Percentiles rank a stretch among this genome's conserved stretches.
These are phyloP conservation scores for Pseudomyrmex flavicornis DNA, from an alignment of 1,140 invertebrate species.

Conservation along the genomic window DNA sequence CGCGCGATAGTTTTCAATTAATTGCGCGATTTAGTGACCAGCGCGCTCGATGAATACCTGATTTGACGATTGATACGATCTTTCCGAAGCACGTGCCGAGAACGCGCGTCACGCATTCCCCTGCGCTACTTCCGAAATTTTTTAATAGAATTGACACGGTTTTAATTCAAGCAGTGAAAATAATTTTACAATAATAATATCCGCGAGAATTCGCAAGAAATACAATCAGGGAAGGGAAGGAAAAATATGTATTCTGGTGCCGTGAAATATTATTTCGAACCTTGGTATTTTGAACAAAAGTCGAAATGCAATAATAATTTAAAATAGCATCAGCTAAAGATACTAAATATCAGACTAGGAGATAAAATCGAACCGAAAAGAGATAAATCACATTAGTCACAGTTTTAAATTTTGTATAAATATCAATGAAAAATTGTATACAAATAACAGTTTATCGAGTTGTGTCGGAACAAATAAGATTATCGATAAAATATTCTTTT, in stretches of 20 bases:
- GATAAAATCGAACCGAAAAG: no score
- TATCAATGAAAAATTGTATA: no score
- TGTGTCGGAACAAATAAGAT: no score
- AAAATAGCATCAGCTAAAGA: no score
- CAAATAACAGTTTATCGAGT: no score
- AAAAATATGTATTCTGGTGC: background rate
- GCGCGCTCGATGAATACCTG: conserved; percentile 52
- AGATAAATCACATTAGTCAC: no score
- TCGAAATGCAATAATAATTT: no score
- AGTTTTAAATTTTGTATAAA: no score
- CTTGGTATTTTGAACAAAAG: no score
- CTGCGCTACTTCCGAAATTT: conserved; percentile 30
- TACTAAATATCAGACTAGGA: no score
- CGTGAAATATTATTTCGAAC: background rate
- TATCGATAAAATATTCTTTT: no score
- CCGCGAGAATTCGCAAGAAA: background rate
- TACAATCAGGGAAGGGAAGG: background rate
- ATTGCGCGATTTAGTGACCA: conserved; percentile 49
- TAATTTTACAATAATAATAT: background rate
- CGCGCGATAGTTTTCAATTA: conserved; percentile 65
- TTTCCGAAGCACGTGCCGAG: conserved; percentile 38
- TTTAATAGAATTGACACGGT: background rate
- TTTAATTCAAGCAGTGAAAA: background rate
- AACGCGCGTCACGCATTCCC: conserved; percentile 20
- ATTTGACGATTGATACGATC: conserved; percentile 55